Percentiles rank a stretch among this genome's conserved stretches.
phyloP scores from a whole-genome alignment of 1,140 invertebrate genomes.

The Heliconius hermathena region DNA sequence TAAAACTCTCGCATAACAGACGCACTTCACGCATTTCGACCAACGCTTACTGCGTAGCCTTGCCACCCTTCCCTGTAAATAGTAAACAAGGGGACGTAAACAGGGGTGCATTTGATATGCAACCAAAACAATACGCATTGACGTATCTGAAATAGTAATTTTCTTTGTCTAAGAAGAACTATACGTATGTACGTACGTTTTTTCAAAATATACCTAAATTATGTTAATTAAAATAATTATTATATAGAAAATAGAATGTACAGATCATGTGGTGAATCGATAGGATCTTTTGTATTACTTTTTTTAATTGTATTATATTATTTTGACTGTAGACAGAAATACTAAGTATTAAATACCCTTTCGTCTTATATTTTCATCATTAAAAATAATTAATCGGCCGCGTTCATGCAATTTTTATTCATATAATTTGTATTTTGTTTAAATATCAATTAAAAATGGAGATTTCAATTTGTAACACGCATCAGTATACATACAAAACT shows the following conservation, averaged over 20 bases:
- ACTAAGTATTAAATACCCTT: no score
- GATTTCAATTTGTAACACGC: no score
- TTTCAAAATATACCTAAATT: background rate
- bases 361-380: no score
- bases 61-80: slow-evolving; percentile 16
- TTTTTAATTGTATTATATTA: no score
- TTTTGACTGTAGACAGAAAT: no score
- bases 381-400: no score
- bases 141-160: slow-evolving; percentile 10
- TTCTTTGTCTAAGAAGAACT: slow-evolving; percentile 4
- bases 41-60: background rate
- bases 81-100: slow-evolving; percentile 44
- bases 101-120: slow-evolving; percentile 45
- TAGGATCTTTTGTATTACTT: no score
- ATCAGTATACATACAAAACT: no score
- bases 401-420: no score
- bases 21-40: slow-evolving; percentile 12
- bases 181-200: background rate
- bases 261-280: no score
- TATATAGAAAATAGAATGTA: background rate
- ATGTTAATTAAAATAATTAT: background rate
- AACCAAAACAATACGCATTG: slow-evolving; percentile 32
- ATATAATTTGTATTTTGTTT: no score
- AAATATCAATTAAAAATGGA: no score
- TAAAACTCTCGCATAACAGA: slow-evolving; percentile 12